These are phyloP conservation scores for Xerus rutilus DNA, from an alignment of 2,797 vertebrate species.

Conservation along the genomic window DNA sequence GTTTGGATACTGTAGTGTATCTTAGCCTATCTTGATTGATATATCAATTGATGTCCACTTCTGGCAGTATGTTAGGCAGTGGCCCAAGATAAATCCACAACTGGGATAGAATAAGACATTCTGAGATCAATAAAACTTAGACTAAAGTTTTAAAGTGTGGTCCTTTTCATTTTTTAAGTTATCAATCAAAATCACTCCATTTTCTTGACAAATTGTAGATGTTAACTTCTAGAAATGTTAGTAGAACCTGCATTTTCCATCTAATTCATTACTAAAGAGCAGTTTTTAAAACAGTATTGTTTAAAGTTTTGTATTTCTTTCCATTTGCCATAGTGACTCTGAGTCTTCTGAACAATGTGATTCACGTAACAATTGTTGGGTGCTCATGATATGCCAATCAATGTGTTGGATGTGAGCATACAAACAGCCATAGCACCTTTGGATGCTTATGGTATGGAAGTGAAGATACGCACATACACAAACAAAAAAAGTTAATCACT, in stretches of 20 bases:
- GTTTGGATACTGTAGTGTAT: not conserved
- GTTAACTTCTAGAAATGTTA: not conserved
- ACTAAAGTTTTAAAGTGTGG: not conserved
- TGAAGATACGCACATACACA: not conserved
- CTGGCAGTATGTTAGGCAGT: not conserved
- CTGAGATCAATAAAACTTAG: constrained; percentile 1
- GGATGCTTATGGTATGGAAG: not conserved
- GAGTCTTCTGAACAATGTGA: not conserved
- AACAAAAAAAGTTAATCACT: not conserved
- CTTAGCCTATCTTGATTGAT: not conserved
- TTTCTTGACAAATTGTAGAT: not conserved
- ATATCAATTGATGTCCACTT: not conserved
- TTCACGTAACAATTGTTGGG: not conserved
- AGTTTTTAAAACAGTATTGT: not conserved
- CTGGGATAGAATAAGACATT: constrained; percentile 10
- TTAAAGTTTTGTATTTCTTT: not conserved
- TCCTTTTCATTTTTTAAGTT: not conserved
- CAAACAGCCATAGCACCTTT: not conserved
- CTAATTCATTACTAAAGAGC: not conserved
- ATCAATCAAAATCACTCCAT: not conserved
- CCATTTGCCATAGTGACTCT: not conserved
- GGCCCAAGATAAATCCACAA: not conserved
- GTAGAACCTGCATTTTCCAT: not conserved
- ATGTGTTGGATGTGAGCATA: not conserved
- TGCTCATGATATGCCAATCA: not conserved